phyloP scores from a whole-genome alignment of 1,140 invertebrate genomes.

The Dendroctonus ponderosae region DNA sequence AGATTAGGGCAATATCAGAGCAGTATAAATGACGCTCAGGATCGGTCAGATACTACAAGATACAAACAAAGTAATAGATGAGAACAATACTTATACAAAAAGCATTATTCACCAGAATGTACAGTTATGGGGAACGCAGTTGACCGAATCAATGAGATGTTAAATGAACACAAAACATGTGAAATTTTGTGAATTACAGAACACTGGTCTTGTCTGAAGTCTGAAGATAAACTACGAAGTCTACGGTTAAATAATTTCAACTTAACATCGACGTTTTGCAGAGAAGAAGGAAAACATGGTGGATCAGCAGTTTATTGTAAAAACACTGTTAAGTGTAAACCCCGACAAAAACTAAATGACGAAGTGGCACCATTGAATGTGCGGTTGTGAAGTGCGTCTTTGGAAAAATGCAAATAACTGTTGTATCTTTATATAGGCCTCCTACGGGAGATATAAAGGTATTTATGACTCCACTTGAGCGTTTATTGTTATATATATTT shows the following conservation, averaged over 20 bases:
- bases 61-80: constrained; percentile 4
- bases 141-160: constrained; percentile 11
- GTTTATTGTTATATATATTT: too few relatives aligned
- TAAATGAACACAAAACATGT: constrained; percentile 21
- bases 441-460: too few relatives aligned
- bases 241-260: constrained; percentile 4
- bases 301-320: constrained; percentile 13
- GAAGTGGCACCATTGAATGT: constrained; percentile 9
- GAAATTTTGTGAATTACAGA: constrained; percentile 16
- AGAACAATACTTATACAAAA: too few relatives aligned
- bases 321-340: constrained; percentile 2
- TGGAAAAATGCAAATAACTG: too few relatives aligned
- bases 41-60: background rate
- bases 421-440: too few relatives aligned
- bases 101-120: constrained; percentile 33
- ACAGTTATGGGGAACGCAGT: constrained; percentile 27
- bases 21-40: constrained; percentile 1
- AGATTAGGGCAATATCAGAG: constrained; percentile 8
- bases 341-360: background rate
- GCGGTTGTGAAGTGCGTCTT: constrained; percentile 3
- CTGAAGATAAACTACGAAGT: constrained; percentile 10
- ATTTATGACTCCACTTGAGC: too few relatives aligned
- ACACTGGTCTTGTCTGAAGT: constrained; percentile 26
- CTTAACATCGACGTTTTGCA: constrained; percentile 11
- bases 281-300: constrained; percentile 23